Base-by-base conservation (phyloP, 1,140 invertebrate species). In the Drosophila ohnishii region DNA sequence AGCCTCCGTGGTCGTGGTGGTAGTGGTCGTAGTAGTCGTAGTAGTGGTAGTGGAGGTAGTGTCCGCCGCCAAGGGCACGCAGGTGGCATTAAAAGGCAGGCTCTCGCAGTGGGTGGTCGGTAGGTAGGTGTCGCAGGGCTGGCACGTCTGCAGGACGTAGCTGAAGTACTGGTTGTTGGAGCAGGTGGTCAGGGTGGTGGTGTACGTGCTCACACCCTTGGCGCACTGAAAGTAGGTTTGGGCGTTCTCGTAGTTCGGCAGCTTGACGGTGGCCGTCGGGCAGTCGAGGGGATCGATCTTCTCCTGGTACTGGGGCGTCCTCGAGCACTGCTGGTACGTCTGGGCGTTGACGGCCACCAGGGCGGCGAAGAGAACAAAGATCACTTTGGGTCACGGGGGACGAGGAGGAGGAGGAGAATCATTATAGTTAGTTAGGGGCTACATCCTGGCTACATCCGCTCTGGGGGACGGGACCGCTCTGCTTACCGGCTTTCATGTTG, bases 401-500 rank as follows among this genome's bases (percentile, higher is more conserved):
- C 32, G 34, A 25, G 10, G 22, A 22, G 22, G 63, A n/a, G 3
- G 11, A 65, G 39, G 28, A 25, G 13, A 62, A 28, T 16, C 4
- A 3, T 50, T 2, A 14, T 22, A 5, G 25, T 22, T 37, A 25
- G 25, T 39, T 11, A 25, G 39, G 42, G 63, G 51, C 45, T 61
- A 44, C 60, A 55, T 60, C 61, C 37, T 58, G 40, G 45, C 25
- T 51, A 7, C 45, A 53, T 63, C 64, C 72, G 50, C 47, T n/a
- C 6, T n/a, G n/a, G 9, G 7, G 35, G 34, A 11, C 2, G 34
- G 25, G n/a, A 50, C n/a, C n/a, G n/a, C 10, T 32, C n/a, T 57
- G 22, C 74, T 90, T 85, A 90, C 88, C 88, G 65, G 72, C 42
- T 79, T 71, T 84, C 87, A 90, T 90, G 40, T 50, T 63, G 34